These are phyloP conservation scores for Synodontis membranacea DNA, from an alignment of 2,113 vertebrate species.

Conservation along the genomic window DNA sequence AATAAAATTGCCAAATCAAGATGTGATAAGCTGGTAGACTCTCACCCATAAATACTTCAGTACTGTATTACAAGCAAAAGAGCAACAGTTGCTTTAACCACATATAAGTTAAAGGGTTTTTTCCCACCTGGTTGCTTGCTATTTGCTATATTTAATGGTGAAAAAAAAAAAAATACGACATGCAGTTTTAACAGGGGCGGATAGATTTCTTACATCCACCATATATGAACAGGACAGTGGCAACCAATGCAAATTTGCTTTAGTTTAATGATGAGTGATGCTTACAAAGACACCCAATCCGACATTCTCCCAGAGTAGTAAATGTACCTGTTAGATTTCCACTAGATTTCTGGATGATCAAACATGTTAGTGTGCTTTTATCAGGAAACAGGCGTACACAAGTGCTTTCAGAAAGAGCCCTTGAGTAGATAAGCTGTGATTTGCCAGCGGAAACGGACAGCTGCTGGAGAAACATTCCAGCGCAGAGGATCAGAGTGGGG, in stretches of 20 bases:
- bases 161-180: background rate
- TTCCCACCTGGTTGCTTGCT: background rate
- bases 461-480: slow-evolving; percentile 54
- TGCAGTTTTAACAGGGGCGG: background rate
- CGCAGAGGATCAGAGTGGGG: slow-evolving; percentile 50
- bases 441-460: slow-evolving; percentile 29
- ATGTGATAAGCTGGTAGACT: background rate
- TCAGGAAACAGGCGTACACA: background rate
- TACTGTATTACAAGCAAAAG: background rate
- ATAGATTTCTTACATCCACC: background rate
- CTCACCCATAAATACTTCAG: background rate
- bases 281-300: slow-evolving; percentile 35
- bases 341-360: background rate
- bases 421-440: slow-evolving; percentile 27
- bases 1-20: background rate
- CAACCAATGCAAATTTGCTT: background rate
- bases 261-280: background rate
- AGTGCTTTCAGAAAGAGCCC: background rate
- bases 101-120: background rate
- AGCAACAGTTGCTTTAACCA: background rate
- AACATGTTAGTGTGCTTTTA: slow-evolving; percentile 4
- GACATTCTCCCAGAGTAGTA: background rate
- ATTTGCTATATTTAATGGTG: background rate
- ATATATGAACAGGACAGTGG: background rate
- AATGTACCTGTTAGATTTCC: background rate